Conservation (phyloP, 2,113 vertebrate species). For the Erpornis zantholeuca region DNA sequence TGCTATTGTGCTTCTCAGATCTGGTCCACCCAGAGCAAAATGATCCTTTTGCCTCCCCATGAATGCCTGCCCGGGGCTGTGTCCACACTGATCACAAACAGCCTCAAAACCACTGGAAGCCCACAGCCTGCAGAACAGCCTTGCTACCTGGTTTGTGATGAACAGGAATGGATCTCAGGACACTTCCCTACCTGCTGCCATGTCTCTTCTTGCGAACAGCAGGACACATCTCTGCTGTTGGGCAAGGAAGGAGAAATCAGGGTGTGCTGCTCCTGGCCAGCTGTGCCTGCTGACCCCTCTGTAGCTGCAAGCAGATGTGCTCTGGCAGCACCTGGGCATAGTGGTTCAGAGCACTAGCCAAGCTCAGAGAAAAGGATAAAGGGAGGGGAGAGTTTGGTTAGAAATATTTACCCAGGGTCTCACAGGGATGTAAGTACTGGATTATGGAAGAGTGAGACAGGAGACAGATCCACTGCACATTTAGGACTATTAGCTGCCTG, state of each 20-base stretch:
- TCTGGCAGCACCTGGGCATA: neutral
- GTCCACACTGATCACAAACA: neutral
- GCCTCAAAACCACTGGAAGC: neutral
- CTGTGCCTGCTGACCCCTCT: neutral
- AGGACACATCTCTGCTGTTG: too few species aligned
- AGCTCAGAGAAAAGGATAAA: neutral
- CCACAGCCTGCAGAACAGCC: neutral
- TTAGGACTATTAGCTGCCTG: neutral
- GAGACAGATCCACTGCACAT: neutral
- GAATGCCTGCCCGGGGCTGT: neutral
- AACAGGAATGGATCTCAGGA: neutral
- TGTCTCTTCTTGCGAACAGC: neutral
- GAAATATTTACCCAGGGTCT: neutral
- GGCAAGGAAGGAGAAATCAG: neutral
- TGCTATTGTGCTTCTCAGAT: neutral
- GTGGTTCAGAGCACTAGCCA: neutral
- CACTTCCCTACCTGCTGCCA: neutral
- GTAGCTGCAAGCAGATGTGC: rapidly evolving
- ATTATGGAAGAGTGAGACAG: neutral
- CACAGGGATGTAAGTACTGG: neutral
- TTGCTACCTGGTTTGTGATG: neutral
- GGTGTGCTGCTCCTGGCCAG: rapidly evolving
- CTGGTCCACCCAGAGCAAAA: neutral
- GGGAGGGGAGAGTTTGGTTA: neutral
- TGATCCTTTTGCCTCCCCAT: neutral